Percentiles rank a stretch among this genome's conserved stretches.
Evolutionary conservation across 2,797 vertebrate species (phyloP).

Genomic region (Delichon dasypus): DNA sequence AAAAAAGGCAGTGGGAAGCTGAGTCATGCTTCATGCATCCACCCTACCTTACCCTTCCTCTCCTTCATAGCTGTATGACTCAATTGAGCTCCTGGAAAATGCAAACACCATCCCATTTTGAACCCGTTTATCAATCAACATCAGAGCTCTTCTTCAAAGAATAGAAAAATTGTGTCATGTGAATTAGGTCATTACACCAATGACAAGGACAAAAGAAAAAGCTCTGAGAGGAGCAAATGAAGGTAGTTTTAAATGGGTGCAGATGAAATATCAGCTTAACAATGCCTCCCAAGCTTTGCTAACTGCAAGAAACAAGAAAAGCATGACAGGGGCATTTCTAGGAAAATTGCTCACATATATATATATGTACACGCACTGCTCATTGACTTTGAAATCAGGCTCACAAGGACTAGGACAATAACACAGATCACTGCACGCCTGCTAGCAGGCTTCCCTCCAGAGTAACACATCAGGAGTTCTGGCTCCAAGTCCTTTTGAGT

Average conservation of each 20-base stretch:
- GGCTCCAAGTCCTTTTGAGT: not conserved
- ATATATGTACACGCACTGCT: not conserved
- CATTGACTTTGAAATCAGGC: not conserved
- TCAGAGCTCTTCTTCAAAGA: not conserved
- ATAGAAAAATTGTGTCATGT: not conserved
- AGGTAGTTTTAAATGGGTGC: not conserved
- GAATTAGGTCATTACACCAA: not conserved
- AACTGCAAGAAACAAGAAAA: not conserved
- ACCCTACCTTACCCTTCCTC: not conserved
- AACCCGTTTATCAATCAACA: not conserved
- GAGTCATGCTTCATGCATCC: not conserved
- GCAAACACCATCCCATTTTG: not conserved
- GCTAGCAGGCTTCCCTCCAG: not conserved
- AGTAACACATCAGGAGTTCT: not conserved
- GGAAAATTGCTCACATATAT: not conserved
- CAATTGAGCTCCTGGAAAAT: not conserved
- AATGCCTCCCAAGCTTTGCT: not conserved
- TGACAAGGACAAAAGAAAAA: not conserved
- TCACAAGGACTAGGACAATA: not conserved
- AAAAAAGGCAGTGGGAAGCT: not conserved
- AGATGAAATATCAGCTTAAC: not conserved
- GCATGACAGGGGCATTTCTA: not conserved
- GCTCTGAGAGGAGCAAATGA: not conserved
- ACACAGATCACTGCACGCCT: not conserved
- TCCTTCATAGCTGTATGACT: not conserved